Conservation (phyloP, 2,797 vertebrate genomes). For the Lagodon rhomboides region DNA sequence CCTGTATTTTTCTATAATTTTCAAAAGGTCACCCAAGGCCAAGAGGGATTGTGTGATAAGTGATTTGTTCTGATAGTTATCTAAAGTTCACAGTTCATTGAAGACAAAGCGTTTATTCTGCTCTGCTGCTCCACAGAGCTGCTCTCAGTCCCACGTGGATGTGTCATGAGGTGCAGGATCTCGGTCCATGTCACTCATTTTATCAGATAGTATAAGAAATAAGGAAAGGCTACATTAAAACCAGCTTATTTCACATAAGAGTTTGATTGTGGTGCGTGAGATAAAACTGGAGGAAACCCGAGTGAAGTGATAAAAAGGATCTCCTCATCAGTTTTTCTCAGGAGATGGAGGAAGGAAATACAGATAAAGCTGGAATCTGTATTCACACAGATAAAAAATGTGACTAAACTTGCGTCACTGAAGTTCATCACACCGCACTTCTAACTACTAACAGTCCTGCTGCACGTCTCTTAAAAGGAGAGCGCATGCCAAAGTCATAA, state of each 20-base stretch:
- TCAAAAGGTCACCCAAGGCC: slow-evolving; percentile 18
- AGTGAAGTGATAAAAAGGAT: neutral
- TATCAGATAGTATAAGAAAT: slow-evolving; percentile 1
- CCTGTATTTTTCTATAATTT: slow-evolving; percentile 4
- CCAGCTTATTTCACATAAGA: neutral
- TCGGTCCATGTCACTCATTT: slow-evolving; percentile 7
- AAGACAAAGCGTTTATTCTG: slow-evolving; percentile 53
- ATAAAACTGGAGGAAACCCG: neutral
- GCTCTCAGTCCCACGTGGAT: slow-evolving; percentile 20
- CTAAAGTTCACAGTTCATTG: slow-evolving; percentile 40
- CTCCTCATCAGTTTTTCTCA: neutral
- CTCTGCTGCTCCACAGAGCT: slow-evolving; percentile 34
- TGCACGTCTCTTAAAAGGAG: neutral
- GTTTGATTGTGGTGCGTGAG: neutral
- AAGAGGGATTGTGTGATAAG: slow-evolving; percentile 22
- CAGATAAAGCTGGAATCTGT: neutral
- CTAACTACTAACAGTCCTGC: slow-evolving; percentile 13
- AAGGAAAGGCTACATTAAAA: neutral
- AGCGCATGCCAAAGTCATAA: slow-evolving; percentile 11
- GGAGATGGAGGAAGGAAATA: neutral
- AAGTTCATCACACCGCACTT: neutral
- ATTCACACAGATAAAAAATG: neutral
- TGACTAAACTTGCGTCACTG: neutral
- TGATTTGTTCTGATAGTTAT: slow-evolving; percentile 62
- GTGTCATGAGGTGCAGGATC: slow-evolving; percentile 47